phyloP scores from a whole-genome alignment of 2,797 vertebrate species.

The Streptopelia turtur region DNA sequence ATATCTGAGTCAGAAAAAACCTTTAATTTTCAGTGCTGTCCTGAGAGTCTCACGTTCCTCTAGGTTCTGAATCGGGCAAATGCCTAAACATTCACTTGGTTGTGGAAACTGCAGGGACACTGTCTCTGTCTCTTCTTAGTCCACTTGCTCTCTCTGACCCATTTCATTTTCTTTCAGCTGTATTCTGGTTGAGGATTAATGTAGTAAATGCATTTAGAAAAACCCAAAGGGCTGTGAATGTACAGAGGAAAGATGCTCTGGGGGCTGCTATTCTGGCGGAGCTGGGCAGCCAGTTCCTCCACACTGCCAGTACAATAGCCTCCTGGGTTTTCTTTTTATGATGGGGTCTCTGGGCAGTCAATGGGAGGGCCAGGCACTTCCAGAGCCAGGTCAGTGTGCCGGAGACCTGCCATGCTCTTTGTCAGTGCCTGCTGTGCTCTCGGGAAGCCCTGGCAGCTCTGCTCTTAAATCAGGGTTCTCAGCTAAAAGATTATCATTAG shows the following conservation, averaged over 20 bases:
- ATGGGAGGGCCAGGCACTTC: neutral
- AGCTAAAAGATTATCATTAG: neutral
- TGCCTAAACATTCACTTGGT: neutral
- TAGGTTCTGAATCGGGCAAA: neutral
- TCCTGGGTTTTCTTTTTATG: neutral
- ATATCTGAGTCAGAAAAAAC: neutral
- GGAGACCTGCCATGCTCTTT: neutral
- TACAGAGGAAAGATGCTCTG: neutral
- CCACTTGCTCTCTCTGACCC: neutral
- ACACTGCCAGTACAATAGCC: neutral
- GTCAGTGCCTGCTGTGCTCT: neutral
- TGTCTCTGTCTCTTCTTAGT: neutral
- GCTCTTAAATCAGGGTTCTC: neutral
- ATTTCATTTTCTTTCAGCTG: neutral
- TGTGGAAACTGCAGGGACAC: neutral
- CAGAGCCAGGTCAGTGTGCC: neutral
- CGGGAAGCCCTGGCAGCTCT: neutral
- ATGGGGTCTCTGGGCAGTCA: neutral
- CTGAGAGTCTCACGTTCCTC: neutral
- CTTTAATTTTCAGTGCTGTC: neutral
- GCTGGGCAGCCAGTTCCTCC: neutral
- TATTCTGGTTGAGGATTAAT: neutral
- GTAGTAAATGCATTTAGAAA: neutral
- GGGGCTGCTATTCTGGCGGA: accelerated
- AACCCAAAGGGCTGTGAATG: neutral